Evolutionary conservation across 2,888 invertebrate species (phyloP), one percentile per base, ranked within the genome.

Genomic region (Drosophila neonasuta): DNA sequence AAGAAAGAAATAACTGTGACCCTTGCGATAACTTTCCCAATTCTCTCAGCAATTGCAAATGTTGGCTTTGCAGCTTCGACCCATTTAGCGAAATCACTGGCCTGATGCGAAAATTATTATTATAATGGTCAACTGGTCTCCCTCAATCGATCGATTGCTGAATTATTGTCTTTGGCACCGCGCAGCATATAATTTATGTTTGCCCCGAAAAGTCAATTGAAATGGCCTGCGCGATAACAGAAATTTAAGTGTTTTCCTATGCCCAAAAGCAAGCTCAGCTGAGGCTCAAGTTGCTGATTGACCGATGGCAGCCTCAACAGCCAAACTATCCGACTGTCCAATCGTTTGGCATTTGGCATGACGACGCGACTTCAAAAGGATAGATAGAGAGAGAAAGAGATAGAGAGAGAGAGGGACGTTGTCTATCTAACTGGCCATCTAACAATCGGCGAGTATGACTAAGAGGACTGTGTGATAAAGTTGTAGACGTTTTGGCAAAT

Each of bases 61-160:
- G 65, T 51, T 45, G n/a, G 36, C 58, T 59, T 63, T 24, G 68
- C 55, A 57, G 72, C 66, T 78, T 68, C 80, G 79, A 80, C 80
- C 83, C 87, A 85, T 88, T 88, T 83, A 48, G 68, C 60, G 74
- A 89, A 88, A 89, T 90, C 82, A 81, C 84, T 86, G 77, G 83
- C 54, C 81, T 87, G 86, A 88, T 88, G 82, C 80, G 87, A 89
- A 89, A 89, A 88, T 89, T 89, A 68, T 62, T 80, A 80, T 73
- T 89, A 68, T 62, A 80, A 81, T 73, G 74, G 68, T 30, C 51
- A 54, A 50, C 45, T 51, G 51, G 65, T 63, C 67, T 71, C 68
- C 64, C 57, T 60, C 54, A 67, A 71, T 61, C 63, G 57, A 45
- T 71, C 63, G 63, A 62, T 75, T 39, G 56, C 7, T 75, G 79